Evolutionary conservation across 92 coral and sea anemone species (phyloP).

Genomic region (Blastomussa wellsi): DNA sequence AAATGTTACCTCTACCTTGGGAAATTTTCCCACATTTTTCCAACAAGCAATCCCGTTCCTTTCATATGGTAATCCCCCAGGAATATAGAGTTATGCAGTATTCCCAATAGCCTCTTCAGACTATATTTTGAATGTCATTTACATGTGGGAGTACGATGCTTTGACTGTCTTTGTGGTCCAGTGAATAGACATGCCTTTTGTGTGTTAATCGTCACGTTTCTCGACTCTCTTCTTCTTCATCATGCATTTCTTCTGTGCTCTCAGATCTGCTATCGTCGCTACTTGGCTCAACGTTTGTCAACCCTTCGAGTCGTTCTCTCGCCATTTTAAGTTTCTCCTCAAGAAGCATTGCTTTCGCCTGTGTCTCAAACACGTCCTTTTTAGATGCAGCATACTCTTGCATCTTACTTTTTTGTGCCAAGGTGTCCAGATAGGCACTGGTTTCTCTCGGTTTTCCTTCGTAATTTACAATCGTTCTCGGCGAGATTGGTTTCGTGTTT

Average conservation of each 20-base stretch:
- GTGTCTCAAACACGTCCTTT: constrained; percentile 23
- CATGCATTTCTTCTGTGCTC: neutral
- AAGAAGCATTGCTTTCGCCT: constrained; percentile 25
- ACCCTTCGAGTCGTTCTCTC: constrained; percentile 33
- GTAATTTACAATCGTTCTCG: constrained; percentile 16
- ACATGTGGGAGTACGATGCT: neutral
- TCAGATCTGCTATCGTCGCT: constrained; percentile 9
- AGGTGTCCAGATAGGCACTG: constrained; percentile 19
- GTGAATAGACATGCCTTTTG: neutral
- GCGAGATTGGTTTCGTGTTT: constrained; percentile 10
- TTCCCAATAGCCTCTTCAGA: neutral
- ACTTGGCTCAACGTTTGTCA: constrained; percentile 3
- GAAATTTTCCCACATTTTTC: too few relatives aligned
- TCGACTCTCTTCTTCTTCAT: constrained; percentile 5
- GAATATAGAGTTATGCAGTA: too few relatives aligned
- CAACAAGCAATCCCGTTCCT: too few relatives aligned
- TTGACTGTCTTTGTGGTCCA: neutral
- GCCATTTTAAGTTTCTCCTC: constrained; percentile 36
- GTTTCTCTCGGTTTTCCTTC: constrained; percentile 14
- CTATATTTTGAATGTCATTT: neutral
- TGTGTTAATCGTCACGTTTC: neutral
- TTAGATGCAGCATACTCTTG: constrained; percentile 11
- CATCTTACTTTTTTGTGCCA: constrained; percentile 1
- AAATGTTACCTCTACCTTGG: too few relatives aligned
- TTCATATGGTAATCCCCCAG: too few relatives aligned